Base-by-base conservation (phyloP, 1,140 invertebrate genomes). In the Akabosia matsudoensis region DNA sequence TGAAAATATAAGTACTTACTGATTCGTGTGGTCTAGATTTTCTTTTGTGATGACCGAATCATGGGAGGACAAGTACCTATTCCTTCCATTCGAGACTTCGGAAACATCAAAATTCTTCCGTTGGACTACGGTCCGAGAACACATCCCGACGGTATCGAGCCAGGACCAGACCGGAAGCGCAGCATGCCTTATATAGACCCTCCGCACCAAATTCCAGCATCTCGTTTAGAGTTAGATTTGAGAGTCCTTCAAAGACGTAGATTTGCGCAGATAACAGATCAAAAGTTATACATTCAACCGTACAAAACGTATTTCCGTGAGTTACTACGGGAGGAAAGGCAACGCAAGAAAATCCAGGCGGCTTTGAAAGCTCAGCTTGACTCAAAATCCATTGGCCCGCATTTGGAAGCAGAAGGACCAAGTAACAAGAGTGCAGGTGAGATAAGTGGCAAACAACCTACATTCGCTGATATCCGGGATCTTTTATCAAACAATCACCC, bases 221-320 rank as follows among this genome's bases (percentile, higher is more conserved):
- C 70, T 7, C 70, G 70, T n/a, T 24, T 72, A 18, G 70, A 72
- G 22, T 1, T 7, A 72, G 70, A 72, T 28, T 7, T 72, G 2
- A 18, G 24, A 22, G 4, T 16, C 7, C 33, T 72, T 37, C 70
- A 72, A 14, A 34, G n/a, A 24, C 7, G 30, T 18, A 13, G 70
- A 28, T 72, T 72, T 28, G 30, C 3, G 3, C 7, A 72, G 33
- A 16, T 72, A 18, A 18, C 33, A 7, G 30, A 72, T 13, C 70
- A 45, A 16, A 34, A 24, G 24, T 51, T 72, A 22, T 28, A 3
- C n/a, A 16, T 67, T 13, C 33, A 72, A 22, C 70, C 70, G 3
- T 72, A 72, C 70, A 34, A 51, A 72, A 45, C 70, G 3, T 72
- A 72, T 28, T 72, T 72, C 34, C 16, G 37, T n/a, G 70, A 72